Conservation (phyloP, 2,888 invertebrate species). For the Napeogenes sylphis region DNA sequence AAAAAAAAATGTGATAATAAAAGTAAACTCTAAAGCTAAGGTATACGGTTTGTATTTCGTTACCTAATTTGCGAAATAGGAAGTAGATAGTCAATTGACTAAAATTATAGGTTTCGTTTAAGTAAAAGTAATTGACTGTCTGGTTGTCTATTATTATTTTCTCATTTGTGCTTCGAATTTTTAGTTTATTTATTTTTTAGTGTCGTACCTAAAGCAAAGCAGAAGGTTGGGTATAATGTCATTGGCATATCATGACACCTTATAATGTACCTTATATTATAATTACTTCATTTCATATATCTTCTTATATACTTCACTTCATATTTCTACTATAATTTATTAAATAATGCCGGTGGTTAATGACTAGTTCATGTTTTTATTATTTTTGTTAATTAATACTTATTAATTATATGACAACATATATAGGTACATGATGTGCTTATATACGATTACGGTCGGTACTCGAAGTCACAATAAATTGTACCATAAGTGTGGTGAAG, state of each 20-base stretch:
- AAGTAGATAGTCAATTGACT: conserved; percentile 19
- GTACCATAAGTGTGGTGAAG: conserved; percentile 57
- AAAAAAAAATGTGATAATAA: background rate
- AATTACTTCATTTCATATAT: no score
- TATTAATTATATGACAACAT: background rate
- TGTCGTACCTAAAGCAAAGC: background rate
- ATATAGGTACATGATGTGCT: background rate
- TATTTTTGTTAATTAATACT: background rate
- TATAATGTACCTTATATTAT: no score
- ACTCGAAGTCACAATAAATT: conserved; percentile 49
- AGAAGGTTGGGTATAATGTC: background rate
- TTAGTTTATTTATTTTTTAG: background rate
- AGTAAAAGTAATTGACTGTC: conserved; percentile 33
- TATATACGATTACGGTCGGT: conserved; percentile 19
- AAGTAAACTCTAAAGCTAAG: background rate
- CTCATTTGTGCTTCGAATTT: background rate
- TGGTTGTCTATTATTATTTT: conserved; percentile 18
- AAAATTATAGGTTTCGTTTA: conserved; percentile 41
- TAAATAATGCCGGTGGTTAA: no score
- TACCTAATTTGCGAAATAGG: conserved; percentile 1
- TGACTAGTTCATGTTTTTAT: no score
- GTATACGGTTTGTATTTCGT: background rate
- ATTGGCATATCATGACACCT: no score
- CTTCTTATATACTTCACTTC: no score
- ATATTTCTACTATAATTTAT: no score